Percentiles rank a stretch among this genome's conserved stretches.
phyloP scores from a whole-genome alignment of 2,113 vertebrate genomes.

The Empidonax alnorum region DNA sequence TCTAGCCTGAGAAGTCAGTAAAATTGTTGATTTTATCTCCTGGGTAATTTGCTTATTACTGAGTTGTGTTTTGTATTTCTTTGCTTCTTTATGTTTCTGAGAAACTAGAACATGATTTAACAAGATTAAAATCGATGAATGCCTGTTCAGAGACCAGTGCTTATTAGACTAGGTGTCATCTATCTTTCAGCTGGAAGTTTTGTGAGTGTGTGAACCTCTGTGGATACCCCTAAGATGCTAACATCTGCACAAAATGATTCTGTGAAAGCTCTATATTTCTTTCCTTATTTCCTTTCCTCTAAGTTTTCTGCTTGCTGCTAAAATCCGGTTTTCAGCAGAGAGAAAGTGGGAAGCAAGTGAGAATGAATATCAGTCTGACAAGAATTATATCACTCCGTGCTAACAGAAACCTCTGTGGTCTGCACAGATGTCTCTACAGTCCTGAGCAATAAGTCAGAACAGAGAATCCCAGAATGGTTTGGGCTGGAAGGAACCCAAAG shows the following conservation, averaged over 20 bases:
- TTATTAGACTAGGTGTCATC: slow-evolving; percentile 7
- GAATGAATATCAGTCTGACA: neutral
- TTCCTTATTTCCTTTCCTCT: neutral
- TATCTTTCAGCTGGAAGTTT: slow-evolving; percentile 25
- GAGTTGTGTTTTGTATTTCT: slow-evolving; percentile 33
- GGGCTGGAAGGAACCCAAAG: neutral
- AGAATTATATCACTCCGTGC: neutral
- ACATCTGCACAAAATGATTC: slow-evolving; percentile 14
- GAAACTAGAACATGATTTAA: slow-evolving; percentile 39
- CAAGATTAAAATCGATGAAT: slow-evolving; percentile 47
- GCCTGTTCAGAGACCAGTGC: slow-evolving; percentile 2
- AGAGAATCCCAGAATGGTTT: neutral
- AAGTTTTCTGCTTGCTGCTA: neutral
- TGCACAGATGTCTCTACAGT: neutral
- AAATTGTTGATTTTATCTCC: slow-evolving; percentile 25
- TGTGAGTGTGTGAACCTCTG: neutral
- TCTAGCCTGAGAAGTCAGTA: slow-evolving; percentile 12
- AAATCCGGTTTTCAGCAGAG: neutral
- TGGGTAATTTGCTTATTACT: slow-evolving; percentile 16
- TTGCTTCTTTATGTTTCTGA: slow-evolving; percentile 11
- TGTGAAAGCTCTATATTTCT: neutral
- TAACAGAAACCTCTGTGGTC: neutral
- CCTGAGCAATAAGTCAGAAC: neutral
- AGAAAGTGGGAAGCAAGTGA: neutral
- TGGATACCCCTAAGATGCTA: neutral